These are phyloP conservation scores for Apolygus lucorum DNA, from an alignment of 1,140 invertebrate genomes.

Conservation along the genomic window DNA sequence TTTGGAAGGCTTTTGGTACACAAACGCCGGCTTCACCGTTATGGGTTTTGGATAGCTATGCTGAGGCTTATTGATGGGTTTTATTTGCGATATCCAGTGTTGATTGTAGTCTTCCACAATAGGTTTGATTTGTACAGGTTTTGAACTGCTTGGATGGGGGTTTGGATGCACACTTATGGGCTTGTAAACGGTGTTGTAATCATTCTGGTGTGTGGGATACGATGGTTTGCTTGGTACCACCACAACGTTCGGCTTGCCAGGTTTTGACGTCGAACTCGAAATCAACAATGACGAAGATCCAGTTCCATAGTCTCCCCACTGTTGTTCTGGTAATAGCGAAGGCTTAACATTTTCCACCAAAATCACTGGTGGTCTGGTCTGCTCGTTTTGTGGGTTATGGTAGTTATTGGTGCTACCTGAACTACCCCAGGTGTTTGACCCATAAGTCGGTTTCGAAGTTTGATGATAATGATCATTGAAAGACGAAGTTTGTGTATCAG, in stretches of 20 bases:
- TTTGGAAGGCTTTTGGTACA: neutral
- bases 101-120: neutral
- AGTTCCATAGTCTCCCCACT: neutral
- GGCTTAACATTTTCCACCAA: slow-evolving; percentile 6
- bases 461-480: too few species aligned
- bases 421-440: too few species aligned
- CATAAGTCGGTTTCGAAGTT: too few species aligned
- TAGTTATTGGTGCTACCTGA: neutral
- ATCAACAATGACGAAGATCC: neutral
- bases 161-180: neutral
- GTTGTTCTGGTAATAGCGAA: neutral
- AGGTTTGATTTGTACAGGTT: neutral
- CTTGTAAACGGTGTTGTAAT: too few species aligned
- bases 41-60: neutral
- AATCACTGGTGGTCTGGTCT: slow-evolving; percentile 2
- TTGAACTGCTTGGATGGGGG: neutral
- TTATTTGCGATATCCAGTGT: neutral
- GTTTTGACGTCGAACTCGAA: neutral
- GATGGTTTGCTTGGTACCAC: too few species aligned
- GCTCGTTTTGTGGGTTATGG: neutral
- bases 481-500: too few species aligned
- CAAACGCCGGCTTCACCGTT: neutral
- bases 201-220: too few species aligned
- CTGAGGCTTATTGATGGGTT: too few species aligned
- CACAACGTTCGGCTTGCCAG: too few species aligned